phyloP scores from a whole-genome alignment of 92 coral and sea anemone genomes.

The Pocillopora meandrina region DNA sequence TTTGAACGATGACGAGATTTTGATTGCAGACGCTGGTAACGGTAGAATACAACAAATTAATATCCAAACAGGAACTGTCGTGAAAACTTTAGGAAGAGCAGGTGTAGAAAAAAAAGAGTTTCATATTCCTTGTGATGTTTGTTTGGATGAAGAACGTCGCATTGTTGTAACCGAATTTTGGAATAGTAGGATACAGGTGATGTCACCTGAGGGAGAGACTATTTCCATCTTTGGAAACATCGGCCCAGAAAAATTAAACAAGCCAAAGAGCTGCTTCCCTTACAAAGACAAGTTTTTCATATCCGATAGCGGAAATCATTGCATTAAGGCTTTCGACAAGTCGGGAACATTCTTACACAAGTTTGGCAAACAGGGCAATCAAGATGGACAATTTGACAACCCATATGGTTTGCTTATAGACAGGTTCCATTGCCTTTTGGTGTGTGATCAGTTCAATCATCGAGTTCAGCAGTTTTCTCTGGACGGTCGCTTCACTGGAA shows the following conservation, averaged over 20 bases:
- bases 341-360: background rate
- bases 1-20: no score
- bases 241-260: background rate
- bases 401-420: background rate
- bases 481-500: background rate
- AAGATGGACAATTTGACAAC: background rate
- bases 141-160: background rate
- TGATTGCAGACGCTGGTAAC: background rate
- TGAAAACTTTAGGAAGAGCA: background rate
- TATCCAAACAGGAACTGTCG: background rate
- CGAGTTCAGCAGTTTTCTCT: background rate
- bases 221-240: no score
- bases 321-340: background rate
- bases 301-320: background rate
- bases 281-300: background rate
- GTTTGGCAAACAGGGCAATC: background rate
- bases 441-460: background rate
- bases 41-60: background rate
- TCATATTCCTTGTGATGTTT: background rate
- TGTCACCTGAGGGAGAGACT: background rate
- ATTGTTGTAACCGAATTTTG: background rate
- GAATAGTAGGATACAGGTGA: background rate
- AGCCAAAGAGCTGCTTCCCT: background rate
- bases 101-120: background rate
- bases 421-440: background rate